Evolutionary conservation across 2,797 vertebrate species (phyloP), one percentile per base, ranked within the genome.

Genomic region (Propithecus perrieri): DNA sequence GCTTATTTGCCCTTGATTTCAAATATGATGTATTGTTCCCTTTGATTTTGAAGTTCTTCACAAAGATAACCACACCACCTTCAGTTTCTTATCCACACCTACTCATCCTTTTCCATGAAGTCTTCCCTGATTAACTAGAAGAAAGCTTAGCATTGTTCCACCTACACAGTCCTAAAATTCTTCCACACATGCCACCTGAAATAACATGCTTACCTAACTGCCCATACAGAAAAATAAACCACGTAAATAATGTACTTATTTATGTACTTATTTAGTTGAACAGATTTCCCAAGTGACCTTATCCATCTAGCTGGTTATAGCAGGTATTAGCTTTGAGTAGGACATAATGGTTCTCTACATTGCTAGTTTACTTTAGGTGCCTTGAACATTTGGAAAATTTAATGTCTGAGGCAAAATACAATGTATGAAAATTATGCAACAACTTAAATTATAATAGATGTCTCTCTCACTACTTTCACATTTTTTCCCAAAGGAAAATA

Each of bases 171-270:
- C 26, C 71, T 94, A 89, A 79, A 93, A 84, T 75, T 86, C 83
- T 95, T 95, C 75, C 87, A 85, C 18, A 30, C 65, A 83, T 72
- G 81, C 85, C 97, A 98, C 93, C 97, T 97, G 97, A 96, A 97
- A 97, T 85, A 98, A 97, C 89, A 98, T 69, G 43, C 75, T 96
- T 96, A 74, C 72, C 43, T 95, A 97, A 96, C 57, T 89, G 38
- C 69, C 65, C 65, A 72, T 76, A 89, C 8, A 96, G 91, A 95
- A 96, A 97, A 97, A 96, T 87, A 95, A 94, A 50, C 53, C 67
- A 91, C 46, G 91, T 97, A 76, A 94, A 95, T 48, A 94, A 94
- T 76, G 8, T 91, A 86, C 91, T 93, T 96, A 96, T 88, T 97
- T 94, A 94, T 76, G 8, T 91, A 86, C 91, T 93, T 96, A 96